Base-by-base conservation (phyloP, 2,888 invertebrate genomes). In the Drosophila prolongata region DNA sequence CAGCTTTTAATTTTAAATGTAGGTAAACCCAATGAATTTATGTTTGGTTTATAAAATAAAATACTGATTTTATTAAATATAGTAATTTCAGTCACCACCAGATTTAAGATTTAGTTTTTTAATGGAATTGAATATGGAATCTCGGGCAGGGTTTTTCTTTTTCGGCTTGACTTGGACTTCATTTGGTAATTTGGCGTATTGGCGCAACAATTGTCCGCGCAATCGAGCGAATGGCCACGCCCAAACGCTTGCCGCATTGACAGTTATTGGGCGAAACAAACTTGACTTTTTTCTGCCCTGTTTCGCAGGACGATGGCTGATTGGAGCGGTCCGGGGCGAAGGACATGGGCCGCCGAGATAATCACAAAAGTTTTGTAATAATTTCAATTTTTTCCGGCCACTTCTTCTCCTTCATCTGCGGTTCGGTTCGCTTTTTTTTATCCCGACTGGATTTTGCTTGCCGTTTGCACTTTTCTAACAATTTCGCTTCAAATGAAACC, bases 311-410 rank as follows among this genome's bases (percentile, higher is more conserved):
- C 46, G 27, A 27, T 3, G 44, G n/a, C 44, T 30, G 47, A 47
- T 47, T 47, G 47, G 47, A 47, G 30, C 5, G 47, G 30, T n/a
- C 44, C 44, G 24, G 3, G 44, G 13, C 24, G 30, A 30, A 14
- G 47, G 47, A 47, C 11, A 16, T 34, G 30, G 49, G 49, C 49
- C 34, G 11, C 40, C 76, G 59, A 80, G 81, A 79, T 79, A 79
- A 79, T 79, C 79, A 80, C 79, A 80, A 79, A 79, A 79, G 76
- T 79, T 79, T 79, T 76, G 70, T 78, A 79, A 79, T 80, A 79
- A 80, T 79, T 79, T 79, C 76, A 70, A 80, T 79, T 79, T 80
- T 77, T 77, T 68, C 46, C 54, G 62, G 37, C 46, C 56, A 47
- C 61, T 78, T 59, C 61, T 47, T 46, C 1, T 47, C 58, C 52